These are phyloP conservation scores for Platysternon megacephalum DNA, from an alignment of 2,113 vertebrate species.

Conservation along the genomic window DNA sequence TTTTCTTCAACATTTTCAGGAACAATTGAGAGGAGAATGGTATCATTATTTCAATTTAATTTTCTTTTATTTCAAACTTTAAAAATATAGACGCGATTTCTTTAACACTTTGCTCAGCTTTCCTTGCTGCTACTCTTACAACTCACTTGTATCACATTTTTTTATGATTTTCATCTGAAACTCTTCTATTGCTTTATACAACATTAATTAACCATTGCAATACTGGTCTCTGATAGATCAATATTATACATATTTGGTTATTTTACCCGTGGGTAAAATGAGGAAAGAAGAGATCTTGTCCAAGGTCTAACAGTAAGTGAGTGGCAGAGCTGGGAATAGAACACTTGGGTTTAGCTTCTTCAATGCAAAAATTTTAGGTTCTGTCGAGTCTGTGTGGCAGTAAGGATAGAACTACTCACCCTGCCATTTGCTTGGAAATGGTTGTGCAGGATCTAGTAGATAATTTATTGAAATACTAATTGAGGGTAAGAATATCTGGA, in stretches of 20 bases:
- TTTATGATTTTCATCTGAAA: neutral
- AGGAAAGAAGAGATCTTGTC: neutral
- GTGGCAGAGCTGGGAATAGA: neutral
- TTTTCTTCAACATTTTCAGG: neutral
- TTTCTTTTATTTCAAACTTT: slow-evolving; percentile 10
- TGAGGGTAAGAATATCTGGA: neutral
- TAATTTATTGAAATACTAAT: neutral
- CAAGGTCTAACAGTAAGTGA: neutral
- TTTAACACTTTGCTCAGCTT: neutral
- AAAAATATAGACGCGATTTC: neutral
- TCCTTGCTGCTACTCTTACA: neutral
- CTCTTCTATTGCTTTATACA: neutral
- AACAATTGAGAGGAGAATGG: neutral
- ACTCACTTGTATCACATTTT: neutral
- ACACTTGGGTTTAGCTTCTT: neutral
- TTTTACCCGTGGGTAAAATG: neutral
- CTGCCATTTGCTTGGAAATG: neutral
- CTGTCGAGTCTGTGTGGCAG: neutral
- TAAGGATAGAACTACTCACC: neutral
- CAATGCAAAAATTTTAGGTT: neutral
- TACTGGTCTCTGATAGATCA: neutral
- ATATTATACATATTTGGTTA: neutral
- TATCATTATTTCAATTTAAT: neutral
- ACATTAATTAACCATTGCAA: neutral
- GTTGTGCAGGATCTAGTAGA: neutral